phyloP scores from a whole-genome alignment of 1,140 invertebrate species.

The Drusus annulatus region DNA sequence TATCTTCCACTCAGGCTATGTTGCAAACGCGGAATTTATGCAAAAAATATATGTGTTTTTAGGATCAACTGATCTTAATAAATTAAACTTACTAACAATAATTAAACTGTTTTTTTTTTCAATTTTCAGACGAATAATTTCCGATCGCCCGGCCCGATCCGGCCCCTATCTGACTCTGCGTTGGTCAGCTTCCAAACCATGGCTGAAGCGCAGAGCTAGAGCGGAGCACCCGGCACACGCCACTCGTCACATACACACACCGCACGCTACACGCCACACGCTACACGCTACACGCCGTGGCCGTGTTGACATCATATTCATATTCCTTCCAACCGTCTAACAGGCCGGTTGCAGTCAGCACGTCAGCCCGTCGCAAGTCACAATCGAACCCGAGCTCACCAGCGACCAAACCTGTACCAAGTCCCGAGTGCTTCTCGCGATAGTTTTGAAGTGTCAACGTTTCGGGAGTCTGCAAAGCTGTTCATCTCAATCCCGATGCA shows the following conservation, averaged over 20 bases:
- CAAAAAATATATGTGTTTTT: too few species aligned
- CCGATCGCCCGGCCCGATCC: neutral
- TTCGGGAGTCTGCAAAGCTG: neutral
- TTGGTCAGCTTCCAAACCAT: constrained; percentile 28
- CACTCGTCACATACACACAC: too few species aligned
- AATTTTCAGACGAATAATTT: constrained; percentile 29
- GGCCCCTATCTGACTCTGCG: neutral
- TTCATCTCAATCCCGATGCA: neutral
- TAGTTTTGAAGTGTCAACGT: too few species aligned
- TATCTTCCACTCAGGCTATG: too few species aligned
- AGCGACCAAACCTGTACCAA: too few species aligned
- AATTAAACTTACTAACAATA: too few species aligned
- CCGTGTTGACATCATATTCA: constrained; percentile 20
- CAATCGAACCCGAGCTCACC: neutral
- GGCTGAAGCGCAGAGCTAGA: constrained; percentile 32
- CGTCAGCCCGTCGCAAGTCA: neutral
- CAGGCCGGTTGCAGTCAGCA: neutral
- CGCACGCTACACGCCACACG: too few species aligned
- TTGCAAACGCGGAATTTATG: too few species aligned
- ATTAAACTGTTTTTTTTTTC: neutral
- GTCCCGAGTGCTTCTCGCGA: too few species aligned
- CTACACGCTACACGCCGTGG: neutral
- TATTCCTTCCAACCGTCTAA: neutral
- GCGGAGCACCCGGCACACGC: constrained; percentile 22
- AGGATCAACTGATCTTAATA: too few species aligned